These are phyloP conservation scores for human DNA, from an alignment of 2,113 vertebrate species.

Conservation along the genomic window GRCh38 chrX:77671001-77671500, in stretches of 20 bases:
- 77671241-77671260: slow-evolving; percentile 31
- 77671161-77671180: no score
- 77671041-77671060: no score
- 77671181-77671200: no score
- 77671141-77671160: no score
- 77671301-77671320: neutral
- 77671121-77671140: no score
- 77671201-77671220: neutral
- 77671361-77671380: slow-evolving; percentile 21
- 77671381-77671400: neutral
- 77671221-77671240: neutral
- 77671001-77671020: no score
- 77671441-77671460: neutral
- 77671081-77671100: no score
- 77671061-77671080: no score
- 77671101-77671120: no score
- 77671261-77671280: slow-evolving; percentile 45
- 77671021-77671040: no score
- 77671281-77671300: neutral
- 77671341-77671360: neutral
- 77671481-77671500: slow-evolving; percentile 16
- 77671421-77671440: slow-evolving; percentile 32
- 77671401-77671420: neutral
- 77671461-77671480: neutral
- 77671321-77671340: slow-evolving; percentile 3